Percentiles rank a stretch among this genome's conserved stretches.
phyloP scores from a whole-genome alignment of 2,888 invertebrate genomes.

The Lasioglossum villosulum region DNA sequence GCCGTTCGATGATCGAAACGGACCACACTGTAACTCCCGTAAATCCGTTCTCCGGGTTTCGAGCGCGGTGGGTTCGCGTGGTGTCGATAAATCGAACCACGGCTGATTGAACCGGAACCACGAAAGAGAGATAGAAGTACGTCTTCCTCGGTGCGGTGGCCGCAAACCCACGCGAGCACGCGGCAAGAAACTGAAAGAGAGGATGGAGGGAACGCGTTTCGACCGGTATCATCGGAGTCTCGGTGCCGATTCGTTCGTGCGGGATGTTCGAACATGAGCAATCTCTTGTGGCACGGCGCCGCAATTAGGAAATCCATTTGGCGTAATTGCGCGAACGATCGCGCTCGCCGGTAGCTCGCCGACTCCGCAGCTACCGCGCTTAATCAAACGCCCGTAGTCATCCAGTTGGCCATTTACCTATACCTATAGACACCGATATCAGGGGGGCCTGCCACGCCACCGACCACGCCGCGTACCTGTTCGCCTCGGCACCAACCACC shows the following conservation, averaged over 20 bases:
- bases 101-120: conserved; percentile 44
- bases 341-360: conserved; percentile 58
- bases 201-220: conserved; percentile 7
- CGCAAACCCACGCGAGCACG: conserved; percentile 1
- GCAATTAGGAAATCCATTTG: conserved; percentile 84
- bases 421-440: conserved; percentile 60
- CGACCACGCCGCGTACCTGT: conserved; percentile 16
- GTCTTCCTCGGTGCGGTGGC: conserved; percentile 19
- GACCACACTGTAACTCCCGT: conserved; percentile 10
- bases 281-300: conserved; percentile 76
- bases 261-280: conserved; percentile 79
- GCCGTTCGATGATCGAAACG: background rate
- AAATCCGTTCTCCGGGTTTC: background rate
- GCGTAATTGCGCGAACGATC: conserved; percentile 82
- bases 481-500: background rate
- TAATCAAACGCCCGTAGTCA: conserved; percentile 75
- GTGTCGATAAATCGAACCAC: conserved; percentile 32
- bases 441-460: conserved; percentile 27
- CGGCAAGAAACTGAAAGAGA: conserved; percentile 9
- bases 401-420: conserved; percentile 63
- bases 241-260: conserved; percentile 52
- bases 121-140: conserved; percentile 18
- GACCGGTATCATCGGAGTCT: conserved; percentile 44
- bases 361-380: conserved; percentile 74
- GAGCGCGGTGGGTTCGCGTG: background rate